Base-by-base conservation (phyloP, 1,140 invertebrate species). In the Camponotus floridanus region DNA sequence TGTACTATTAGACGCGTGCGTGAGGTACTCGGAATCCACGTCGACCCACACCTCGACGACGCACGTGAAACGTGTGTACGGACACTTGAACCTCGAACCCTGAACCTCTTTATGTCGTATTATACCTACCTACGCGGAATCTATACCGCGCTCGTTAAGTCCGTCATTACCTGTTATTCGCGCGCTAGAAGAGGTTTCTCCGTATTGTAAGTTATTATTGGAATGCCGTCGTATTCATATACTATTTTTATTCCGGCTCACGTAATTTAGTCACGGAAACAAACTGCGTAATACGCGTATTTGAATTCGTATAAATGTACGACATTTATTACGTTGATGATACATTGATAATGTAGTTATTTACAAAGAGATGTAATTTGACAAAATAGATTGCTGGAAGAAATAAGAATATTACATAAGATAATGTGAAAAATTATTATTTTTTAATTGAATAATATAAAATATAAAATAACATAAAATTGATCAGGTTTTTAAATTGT, bases 21-120 rank as follows among this genome's bases (percentile, higher is more conserved):
- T 86, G 68, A 62, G 71, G 83, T 61, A 85, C 73, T 59, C 61
- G 81, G 79, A 65, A 67, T 68, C 73, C 80, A 76, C 76, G 55
- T 73, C 55, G 31, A 67, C 62, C 64, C 51, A 51, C 88, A 81
- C 48, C 79, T 81, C 11, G 83, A 33, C 76, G 76, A 51, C 78
- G 83, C 73, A 79, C 57, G 86, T 88, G 73, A 88, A 86, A 86
- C 86, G 64, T 86, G 67, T 59, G 74, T 88, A 62, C 21, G 83
- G 57, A 8, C 62, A 90, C 88, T 91, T 91, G 88, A 90, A 91
- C 89, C 87, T 90, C 80, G 86, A 90, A 90, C 89, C 78, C 86
- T 78, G 76, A 83, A 88, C 84, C 45, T 15, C 70, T 31, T 51
- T 67, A 42, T 45, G 42, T 71, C 79, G 45, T 74, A 71, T 26